Evolutionary conservation across 2,888 invertebrate genomes (phyloP).

Genomic region (Erebia ligea): DNA sequence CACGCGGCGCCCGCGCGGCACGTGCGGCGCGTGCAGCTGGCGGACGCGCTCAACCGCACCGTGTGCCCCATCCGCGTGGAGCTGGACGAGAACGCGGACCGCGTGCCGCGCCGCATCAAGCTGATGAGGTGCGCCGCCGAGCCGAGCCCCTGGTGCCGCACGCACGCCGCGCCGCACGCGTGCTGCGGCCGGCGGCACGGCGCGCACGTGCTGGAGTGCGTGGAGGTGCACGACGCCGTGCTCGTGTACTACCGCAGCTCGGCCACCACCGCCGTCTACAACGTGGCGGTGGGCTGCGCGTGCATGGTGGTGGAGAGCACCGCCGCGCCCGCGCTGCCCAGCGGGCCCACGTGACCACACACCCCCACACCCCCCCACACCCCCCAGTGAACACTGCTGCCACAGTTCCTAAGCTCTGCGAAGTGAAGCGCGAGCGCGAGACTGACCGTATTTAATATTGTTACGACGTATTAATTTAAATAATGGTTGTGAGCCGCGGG

Average conservation of each 20-base stretch:
- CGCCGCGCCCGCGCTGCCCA: slow-evolving; percentile 42
- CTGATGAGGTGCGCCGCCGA: slow-evolving; percentile 62
- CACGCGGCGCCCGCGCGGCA: slow-evolving; percentile 33
- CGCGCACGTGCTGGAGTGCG: slow-evolving; percentile 64
- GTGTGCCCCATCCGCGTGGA: slow-evolving; percentile 68
- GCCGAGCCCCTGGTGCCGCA: slow-evolving; percentile 61
- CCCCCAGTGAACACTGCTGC: neutral
- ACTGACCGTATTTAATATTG: slow-evolving; percentile 43
- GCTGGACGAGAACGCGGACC: slow-evolving; percentile 57
- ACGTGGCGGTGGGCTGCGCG: slow-evolving; percentile 72
- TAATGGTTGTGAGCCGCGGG: slow-evolving; percentile 9
- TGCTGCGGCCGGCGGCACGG: slow-evolving; percentile 67
- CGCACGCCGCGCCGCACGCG: slow-evolving; percentile 57
- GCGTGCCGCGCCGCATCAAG: slow-evolving; percentile 71
- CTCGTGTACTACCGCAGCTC: slow-evolving; percentile 59
- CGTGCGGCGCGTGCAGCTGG: slow-evolving; percentile 54
- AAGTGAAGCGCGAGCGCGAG: slow-evolving; percentile 25
- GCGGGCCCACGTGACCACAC: slow-evolving; percentile 40
- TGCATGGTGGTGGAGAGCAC: slow-evolving; percentile 63
- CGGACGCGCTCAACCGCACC: slow-evolving; percentile 60
- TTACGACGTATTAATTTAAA: slow-evolving; percentile 37
- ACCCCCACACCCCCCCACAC: slow-evolving; percentile 15
- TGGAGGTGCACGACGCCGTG: slow-evolving; percentile 70
- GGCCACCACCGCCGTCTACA: slow-evolving; percentile 44
- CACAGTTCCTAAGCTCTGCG: slow-evolving; percentile 50